Base-by-base conservation (phyloP, 2,113 vertebrate genomes). In the Oxyruncus cristatus region DNA sequence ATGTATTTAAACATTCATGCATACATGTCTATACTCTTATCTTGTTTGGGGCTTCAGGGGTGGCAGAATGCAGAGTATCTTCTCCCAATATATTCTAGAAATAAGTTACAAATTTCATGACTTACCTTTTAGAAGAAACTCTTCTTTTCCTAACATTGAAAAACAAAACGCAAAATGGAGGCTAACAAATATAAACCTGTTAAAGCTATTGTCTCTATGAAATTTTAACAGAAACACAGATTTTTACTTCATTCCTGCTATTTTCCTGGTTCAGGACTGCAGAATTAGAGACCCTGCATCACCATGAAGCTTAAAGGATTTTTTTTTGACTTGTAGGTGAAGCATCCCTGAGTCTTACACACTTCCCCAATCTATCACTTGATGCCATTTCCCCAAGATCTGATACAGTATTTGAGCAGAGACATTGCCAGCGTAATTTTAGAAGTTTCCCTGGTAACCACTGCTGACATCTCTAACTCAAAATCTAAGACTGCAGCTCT, bases 371-470 rank as follows among this genome's bases (percentile, higher is more conserved):
- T 17, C 72, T 49, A 27, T 20, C 89, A 33, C 75, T 93, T 42
- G 7, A 55, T 96, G 91, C 85, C 50, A 56, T 88, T 96, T 95
- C 75, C 89, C 91, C 59, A 70, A 87, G 94, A 95, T 88, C 76
- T 94, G 89, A 96, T 87, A 49, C 2, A 70, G 76, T 56, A 66
- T 75, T 75, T 87, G 93, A 94, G 93, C 37, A 32, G 56, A 94
- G 88, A 90, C 79, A 27, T 14, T 63, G 84, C 89, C 90, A 92
- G 93, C 3, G 62, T 84, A 95, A 95, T 95, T 97, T 97, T 96
- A 97, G 96, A 96, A 96, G 96, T 97, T 96, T 96, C 96, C 97
- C 88, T 97, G 96, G 97, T 95, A 96, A 97, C 96, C 37, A 9
- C 86, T 82, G 82, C 95, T 96, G 96, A 95, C 95, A 95, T 93